Conservation (phyloP, 2,113 vertebrate genomes). For the Hystrix brachyura region DNA sequence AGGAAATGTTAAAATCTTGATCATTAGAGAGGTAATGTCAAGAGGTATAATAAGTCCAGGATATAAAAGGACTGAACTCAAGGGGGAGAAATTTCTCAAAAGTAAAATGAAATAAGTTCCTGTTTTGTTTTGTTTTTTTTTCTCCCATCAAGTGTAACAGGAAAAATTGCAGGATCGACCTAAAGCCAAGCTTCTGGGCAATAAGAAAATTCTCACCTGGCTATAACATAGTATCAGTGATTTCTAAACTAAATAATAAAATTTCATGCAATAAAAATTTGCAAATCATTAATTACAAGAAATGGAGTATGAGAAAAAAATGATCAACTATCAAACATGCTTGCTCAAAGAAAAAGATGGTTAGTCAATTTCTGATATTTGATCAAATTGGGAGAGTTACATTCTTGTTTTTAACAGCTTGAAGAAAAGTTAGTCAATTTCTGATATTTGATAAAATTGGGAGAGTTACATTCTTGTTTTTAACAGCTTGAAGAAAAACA, state of each 20-base stretch:
- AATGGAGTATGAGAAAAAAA: neutral
- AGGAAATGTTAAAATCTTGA: neutral
- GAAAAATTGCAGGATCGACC: neutral
- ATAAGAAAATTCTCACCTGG: neutral
- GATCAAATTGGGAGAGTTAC: neutral
- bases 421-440: neutral
- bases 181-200: neutral
- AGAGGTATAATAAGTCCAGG: neutral
- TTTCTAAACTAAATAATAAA: constrained; percentile 22
- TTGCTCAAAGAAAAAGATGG: neutral
- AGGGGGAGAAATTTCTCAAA: neutral
- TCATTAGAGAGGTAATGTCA: neutral
- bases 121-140: neutral
- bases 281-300: neutral
- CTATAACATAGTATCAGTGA: neutral
- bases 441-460: neutral
- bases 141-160: neutral
- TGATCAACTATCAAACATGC: neutral
- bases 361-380: neutral
- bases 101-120: neutral
- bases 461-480: neutral
- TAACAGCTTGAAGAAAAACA: neutral
- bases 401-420: neutral
- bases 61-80: neutral
- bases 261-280: neutral